Percentiles rank a stretch among this genome's conserved stretches.
Evolutionary conservation across 2,888 invertebrate genomes (phyloP).

Genomic region (Endomychus coccineus): DNA sequence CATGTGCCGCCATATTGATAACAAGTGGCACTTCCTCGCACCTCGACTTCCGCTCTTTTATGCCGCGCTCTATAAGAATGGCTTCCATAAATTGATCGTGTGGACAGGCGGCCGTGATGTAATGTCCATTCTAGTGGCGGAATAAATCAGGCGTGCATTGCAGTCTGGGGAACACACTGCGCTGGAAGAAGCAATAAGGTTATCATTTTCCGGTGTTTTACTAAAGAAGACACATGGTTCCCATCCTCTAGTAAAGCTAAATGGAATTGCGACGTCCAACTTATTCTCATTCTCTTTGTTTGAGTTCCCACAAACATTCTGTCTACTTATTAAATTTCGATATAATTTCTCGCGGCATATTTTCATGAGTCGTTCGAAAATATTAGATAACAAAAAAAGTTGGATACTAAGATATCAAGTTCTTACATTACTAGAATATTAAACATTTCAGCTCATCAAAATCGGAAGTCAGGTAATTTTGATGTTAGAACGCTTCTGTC

Average conservation of each 20-base stretch:
- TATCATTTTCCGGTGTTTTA: conserved; percentile 41
- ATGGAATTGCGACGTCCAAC: conserved; percentile 26
- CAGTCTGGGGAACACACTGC: conserved; percentile 24
- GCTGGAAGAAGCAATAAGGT: conserved; percentile 37
- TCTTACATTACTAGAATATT: too few relatives aligned
- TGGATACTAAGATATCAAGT: too few relatives aligned
- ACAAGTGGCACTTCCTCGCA: conserved; percentile 31
- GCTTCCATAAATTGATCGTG: conserved; percentile 33
- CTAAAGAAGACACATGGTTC: conserved; percentile 36
- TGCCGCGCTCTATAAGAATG: conserved; percentile 25
- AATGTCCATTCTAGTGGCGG: conserved; percentile 34
- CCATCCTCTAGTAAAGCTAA: conserved; percentile 24
- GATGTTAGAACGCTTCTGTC: too few relatives aligned
- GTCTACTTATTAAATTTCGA: conserved; percentile 24
- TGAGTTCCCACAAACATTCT: conserved; percentile 20
- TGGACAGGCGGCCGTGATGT: conserved; percentile 31
- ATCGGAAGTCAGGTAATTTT: too few relatives aligned
- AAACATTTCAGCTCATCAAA: too few relatives aligned
- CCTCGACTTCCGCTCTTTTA: conserved; percentile 30
- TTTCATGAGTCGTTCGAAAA: too few relatives aligned
- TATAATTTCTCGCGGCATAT: too few relatives aligned
- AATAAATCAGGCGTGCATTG: conserved; percentile 36
- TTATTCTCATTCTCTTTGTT: conserved; percentile 22
- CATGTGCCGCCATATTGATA: conserved; percentile 27
- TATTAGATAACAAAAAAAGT: too few relatives aligned